Evolutionary conservation across 2,113 vertebrate species (phyloP).

Genomic region (Thalassoma bifasciatum): DNA sequence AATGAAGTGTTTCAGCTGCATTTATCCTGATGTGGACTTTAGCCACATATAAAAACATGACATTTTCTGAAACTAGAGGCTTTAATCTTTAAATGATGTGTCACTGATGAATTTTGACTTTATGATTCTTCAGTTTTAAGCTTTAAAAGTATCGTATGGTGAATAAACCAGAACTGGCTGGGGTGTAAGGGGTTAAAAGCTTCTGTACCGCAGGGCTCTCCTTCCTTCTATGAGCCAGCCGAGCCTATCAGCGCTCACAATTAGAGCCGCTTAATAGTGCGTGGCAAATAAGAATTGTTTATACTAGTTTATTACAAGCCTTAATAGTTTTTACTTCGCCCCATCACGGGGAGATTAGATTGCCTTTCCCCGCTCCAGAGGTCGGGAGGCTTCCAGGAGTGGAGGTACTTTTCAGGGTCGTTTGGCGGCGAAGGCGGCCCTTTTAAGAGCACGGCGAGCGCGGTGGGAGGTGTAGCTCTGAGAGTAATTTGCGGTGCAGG

Average conservation of each 20-base stretch:
- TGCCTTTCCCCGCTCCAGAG: conserved; percentile 77
- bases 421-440: conserved; percentile 34
- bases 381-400: conserved; percentile 63
- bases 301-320: conserved; percentile 81
- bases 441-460: conserved; percentile 32
- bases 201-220: conserved; percentile 62
- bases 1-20: too few relatives aligned
- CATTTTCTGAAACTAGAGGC: too few relatives aligned
- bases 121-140: too few relatives aligned
- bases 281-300: conserved; percentile 80
- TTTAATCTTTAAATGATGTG: too few relatives aligned
- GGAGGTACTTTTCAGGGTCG: conserved; percentile 65
- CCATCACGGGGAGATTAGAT: conserved; percentile 77
- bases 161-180: too few relatives aligned
- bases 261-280: conserved; percentile 80
- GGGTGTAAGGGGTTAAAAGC: too few relatives aligned
- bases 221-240: conserved; percentile 62
- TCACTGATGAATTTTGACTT: too few relatives aligned
- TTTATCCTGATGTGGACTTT: too few relatives aligned
- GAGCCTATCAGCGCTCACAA: conserved; percentile 74
- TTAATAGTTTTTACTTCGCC: conserved; percentile 80
- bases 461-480: not conserved
- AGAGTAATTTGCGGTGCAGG: conserved; percentile 18
- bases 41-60: too few relatives aligned
- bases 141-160: too few relatives aligned